Evolutionary conservation across 2,888 invertebrate species (phyloP).

Genomic region (Sinotaia quadrata): DNA sequence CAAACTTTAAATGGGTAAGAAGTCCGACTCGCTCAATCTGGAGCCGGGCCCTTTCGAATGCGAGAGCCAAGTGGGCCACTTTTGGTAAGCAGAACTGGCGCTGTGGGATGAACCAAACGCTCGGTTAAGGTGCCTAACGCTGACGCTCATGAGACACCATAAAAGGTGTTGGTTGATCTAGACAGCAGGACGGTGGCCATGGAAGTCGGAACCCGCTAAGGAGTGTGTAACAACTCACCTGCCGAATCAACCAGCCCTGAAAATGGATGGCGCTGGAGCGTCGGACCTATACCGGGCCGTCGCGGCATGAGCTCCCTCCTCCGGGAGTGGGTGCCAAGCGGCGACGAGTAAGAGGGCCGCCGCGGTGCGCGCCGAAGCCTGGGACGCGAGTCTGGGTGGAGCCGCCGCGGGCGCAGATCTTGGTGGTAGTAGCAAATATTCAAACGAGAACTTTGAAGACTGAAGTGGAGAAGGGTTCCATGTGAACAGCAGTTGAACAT

Average conservation of each 20-base stretch:
- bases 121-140: slow-evolving; percentile 79
- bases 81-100: slow-evolving; percentile 87
- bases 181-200: slow-evolving; percentile 84
- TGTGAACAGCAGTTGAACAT: too few relatives aligned
- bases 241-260: slow-evolving; percentile 79
- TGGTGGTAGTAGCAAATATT: too few relatives aligned
- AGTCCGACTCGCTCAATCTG: slow-evolving; percentile 77
- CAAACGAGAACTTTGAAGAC: too few relatives aligned
- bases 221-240: slow-evolving; percentile 79
- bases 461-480: too few relatives aligned
- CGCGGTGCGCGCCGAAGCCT: too few relatives aligned
- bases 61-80: slow-evolving; percentile 78
- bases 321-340: too few relatives aligned
- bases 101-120: slow-evolving; percentile 84
- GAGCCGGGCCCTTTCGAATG: slow-evolving; percentile 74
- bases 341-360: too few relatives aligned
- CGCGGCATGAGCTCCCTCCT: slow-evolving; percentile 33
- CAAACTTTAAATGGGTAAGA: slow-evolving; percentile 85
- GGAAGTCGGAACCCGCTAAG: slow-evolving; percentile 82
- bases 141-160: slow-evolving; percentile 78
- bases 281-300: slow-evolving; percentile 39
- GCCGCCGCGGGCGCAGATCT: too few relatives aligned
- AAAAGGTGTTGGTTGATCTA: slow-evolving; percentile 79
- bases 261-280: slow-evolving; percentile 79
- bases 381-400: too few relatives aligned